Evolutionary conservation across 2,888 invertebrate genomes (phyloP).

Genomic region (Schizotus pectinicornis): DNA sequence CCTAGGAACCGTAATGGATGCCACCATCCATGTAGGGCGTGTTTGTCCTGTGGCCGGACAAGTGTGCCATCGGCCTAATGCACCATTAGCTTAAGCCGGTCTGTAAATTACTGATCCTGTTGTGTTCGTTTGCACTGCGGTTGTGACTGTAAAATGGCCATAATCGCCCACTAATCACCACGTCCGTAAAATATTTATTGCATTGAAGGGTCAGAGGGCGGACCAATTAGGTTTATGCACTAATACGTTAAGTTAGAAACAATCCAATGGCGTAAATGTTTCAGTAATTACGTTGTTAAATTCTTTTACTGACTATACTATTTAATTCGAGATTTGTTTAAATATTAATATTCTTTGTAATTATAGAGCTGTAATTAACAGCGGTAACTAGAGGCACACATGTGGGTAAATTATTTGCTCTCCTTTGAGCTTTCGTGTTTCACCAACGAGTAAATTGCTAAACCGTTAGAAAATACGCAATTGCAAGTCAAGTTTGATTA

Average conservation of each 20-base stretch:
- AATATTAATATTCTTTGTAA: too few relatives aligned
- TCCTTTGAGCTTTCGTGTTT: too few relatives aligned
- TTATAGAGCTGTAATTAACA: too few relatives aligned
- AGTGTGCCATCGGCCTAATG: constrained; percentile 1
- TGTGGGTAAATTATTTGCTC: too few relatives aligned
- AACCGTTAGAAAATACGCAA: too few relatives aligned
- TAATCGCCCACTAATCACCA: constrained; percentile 33
- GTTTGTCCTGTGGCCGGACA: constrained; percentile 4
- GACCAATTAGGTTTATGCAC: constrained; percentile 13
- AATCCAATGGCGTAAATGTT: too few relatives aligned
- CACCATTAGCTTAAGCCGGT: constrained; percentile 20
- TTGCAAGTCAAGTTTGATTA: too few relatives aligned
- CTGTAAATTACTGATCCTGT: constrained; percentile 2
- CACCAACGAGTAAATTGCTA: too few relatives aligned
- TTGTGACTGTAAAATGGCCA: constrained; percentile 28
- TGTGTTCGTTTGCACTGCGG: constrained; percentile 30
- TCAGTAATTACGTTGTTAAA: too few relatives aligned
- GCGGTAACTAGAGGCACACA: too few relatives aligned
- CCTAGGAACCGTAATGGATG: background rate
- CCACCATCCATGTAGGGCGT: constrained; percentile 4
- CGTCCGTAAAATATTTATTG: constrained; percentile 15
- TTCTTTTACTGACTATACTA: too few relatives aligned
- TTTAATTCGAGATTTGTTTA: too few relatives aligned
- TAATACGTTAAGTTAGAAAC: constrained; percentile 10
- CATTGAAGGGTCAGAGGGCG: constrained; percentile 9